A percentile compares a stretch with the other conserved stretches of the same genome.
Conservation (phyloP, 30 jellyfish, hydroid and myxozoan genomes). For the Hydractinia symbiolongicarpus region DNA sequence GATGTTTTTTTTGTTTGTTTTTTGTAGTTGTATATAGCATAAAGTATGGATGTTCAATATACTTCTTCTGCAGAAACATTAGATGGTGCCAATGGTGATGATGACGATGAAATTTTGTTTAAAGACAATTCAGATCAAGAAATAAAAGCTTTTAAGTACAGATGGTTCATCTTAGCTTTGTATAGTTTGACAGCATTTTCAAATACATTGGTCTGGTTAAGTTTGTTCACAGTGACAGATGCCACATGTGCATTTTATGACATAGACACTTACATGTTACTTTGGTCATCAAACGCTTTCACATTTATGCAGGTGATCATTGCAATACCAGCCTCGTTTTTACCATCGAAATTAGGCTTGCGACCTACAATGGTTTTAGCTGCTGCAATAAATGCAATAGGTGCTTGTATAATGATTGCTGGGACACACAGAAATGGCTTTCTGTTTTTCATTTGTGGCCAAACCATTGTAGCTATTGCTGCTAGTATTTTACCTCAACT, state of each 20-base stretch:
- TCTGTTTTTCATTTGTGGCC: conserved; percentile 24
- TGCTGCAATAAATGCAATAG: conserved; percentile 27
- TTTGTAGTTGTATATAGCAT: neutral
- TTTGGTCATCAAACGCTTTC: conserved; percentile 37
- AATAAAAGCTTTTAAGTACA: neutral
- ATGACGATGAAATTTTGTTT: neutral
- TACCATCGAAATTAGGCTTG: conserved; percentile 32
- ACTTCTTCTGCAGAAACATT: too few species aligned
- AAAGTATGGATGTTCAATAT: too few species aligned
- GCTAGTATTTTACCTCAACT: conserved; percentile 34
- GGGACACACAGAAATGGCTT: conserved; percentile 34
- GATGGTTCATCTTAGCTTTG: conserved; percentile 26
- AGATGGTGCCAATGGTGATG: neutral
- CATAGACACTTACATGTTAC: neutral
- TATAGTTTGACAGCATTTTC: conserved; percentile 32
- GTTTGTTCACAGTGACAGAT: conserved; percentile 32
- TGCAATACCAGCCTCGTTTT: conserved; percentile 32
- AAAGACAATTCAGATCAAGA: neutral
- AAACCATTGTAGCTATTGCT: conserved; percentile 30
- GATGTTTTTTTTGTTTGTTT: neutral
- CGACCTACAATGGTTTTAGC: conserved; percentile 29
- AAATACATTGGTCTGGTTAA: conserved; percentile 27
- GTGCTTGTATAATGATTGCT: conserved; percentile 24
- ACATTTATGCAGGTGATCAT: conserved; percentile 18
- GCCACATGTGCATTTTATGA: conserved; percentile 6